Percentiles rank a stretch among this genome's conserved stretches.
These are phyloP conservation scores for Myzus persicae DNA, from an alignment of 1,140 invertebrate species.

Conservation along the genomic window DNA sequence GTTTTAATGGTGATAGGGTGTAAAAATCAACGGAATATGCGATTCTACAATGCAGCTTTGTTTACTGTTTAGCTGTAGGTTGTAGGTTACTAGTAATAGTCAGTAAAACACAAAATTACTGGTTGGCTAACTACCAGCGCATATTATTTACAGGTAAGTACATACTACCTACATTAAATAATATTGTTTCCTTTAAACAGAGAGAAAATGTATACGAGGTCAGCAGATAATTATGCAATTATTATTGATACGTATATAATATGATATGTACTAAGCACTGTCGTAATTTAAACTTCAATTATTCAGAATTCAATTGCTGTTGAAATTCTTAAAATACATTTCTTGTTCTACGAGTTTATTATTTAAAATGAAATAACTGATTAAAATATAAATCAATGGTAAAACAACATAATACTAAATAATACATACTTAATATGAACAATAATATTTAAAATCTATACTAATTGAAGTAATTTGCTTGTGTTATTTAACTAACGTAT, in stretches of 20 bases:
- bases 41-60: background rate
- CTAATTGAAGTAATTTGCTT: no score
- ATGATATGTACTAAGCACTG: no score
- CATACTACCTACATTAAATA: background rate
- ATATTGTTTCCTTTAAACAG: background rate
- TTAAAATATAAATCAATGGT: background rate
- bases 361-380: background rate
- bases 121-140: background rate
- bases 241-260: background rate
- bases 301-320: background rate
- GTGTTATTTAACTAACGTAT: background rate
- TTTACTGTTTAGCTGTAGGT: background rate
- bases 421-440: background rate
- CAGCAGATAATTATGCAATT: background rate
- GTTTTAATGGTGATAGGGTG: background rate
- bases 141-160: background rate
- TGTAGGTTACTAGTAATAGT: no score
- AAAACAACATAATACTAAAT: background rate
- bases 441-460: background rate
- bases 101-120: background rate
- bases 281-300: no score
- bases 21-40: background rate
- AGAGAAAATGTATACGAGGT: background rate
- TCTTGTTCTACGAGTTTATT: background rate
- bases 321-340: background rate